Base-by-base conservation (phyloP, 1,140 invertebrate genomes). In the Ruditapes philippinarum region DNA sequence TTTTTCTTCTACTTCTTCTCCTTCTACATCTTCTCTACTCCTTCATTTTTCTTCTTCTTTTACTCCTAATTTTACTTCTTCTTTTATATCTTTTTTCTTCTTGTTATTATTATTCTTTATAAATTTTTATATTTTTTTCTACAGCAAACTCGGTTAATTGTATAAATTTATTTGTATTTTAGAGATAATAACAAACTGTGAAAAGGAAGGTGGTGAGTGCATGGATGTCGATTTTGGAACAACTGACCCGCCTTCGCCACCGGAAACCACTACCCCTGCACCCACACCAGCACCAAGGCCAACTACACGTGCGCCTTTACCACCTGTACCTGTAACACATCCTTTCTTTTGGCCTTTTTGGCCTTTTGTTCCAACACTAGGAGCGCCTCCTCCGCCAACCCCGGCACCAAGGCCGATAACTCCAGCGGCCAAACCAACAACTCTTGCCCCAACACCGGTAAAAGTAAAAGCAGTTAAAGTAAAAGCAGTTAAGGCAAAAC, bases 121-220 rank as follows among this genome's bases (percentile, higher is more conserved):
- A n/a, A n/a, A n/a, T n/a, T n/a, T n/a, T n/a, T n/a, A n/a, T n/a
- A n/a, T n/a, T n/a, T n/a, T n/a, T n/a, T n/a, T n/a, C n/a, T n/a
- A n/a, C n/a, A n/a, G n/a, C n/a, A n/a, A n/a, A n/a, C n/a, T n/a
- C n/a, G n/a, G n/a, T n/a, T 51, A 51, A 51, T 12, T 74, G 11
- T 14, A 14, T n/a, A n/a, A n/a, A n/a, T n/a, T n/a, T n/a, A 45
- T 42, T 40, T 76, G 3, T 31, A 31, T 45, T 83, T 33, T 76
- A 88, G 85, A 88, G 60, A 45, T 88, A 12, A 62, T 80, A 73
- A 68, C 36, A 22, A 65, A 88, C 33, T 88, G 85, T 54, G 70
- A 78, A 40, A 54, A n/a, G 54, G 85, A 88, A 62, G 85, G 85
- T 9, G 85, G 85, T 3, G 70, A 79, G 25, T 88, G 85, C 28